Conservation (phyloP, 1,140 invertebrate genomes). For the Nephotettix cincticeps region DNA sequence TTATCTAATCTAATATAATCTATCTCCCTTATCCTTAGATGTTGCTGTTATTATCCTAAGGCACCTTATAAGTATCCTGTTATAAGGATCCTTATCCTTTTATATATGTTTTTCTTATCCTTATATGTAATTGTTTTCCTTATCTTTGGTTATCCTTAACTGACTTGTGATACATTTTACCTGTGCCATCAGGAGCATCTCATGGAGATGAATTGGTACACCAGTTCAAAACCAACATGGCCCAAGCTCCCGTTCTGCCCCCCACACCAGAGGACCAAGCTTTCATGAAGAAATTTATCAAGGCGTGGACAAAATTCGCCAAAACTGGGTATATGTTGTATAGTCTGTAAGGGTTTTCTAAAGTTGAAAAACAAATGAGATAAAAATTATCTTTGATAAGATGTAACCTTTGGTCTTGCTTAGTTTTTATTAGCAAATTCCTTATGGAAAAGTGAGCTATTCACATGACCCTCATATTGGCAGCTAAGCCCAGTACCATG, state of each 20-base stretch:
- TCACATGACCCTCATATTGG: too few species aligned
- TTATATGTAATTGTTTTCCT: neutral
- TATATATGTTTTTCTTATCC: neutral
- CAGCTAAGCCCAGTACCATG: too few species aligned
- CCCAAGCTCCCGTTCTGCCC: neutral
- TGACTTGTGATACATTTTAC: neutral
- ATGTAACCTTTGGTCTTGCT: too few species aligned
- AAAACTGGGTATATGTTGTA: slow-evolving; percentile 7
- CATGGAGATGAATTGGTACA: neutral
- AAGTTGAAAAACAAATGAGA: too few species aligned
- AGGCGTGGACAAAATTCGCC: neutral
- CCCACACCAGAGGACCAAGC: neutral
- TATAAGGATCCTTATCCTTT: neutral
- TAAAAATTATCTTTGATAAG: too few species aligned
- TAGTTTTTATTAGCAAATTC: too few species aligned
- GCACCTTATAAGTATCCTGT: neutral
- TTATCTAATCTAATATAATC: too few species aligned
- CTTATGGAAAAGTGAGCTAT: too few species aligned
- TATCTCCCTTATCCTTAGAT: neutral
- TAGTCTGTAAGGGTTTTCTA: too few species aligned
- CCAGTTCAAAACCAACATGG: neutral
- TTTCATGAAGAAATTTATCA: neutral
- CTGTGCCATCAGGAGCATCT: neutral
- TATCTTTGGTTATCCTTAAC: neutral
- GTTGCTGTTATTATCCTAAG: neutral